Conservation (phyloP, 2,113 vertebrate genomes). For the Paracanthobrama guichenoti region DNA sequence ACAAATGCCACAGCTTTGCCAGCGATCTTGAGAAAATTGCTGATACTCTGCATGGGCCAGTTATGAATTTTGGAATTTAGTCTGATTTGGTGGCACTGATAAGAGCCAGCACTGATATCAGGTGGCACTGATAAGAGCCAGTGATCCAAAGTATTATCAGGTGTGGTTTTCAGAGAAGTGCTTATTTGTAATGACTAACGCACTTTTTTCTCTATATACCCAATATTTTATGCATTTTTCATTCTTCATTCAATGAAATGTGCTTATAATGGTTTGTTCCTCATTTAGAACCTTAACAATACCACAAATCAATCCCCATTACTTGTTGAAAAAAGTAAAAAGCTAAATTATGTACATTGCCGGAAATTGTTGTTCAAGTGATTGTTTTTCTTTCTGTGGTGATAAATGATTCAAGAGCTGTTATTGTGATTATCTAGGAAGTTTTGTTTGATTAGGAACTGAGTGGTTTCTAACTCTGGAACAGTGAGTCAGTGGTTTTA, state of each 20-base stretch:
- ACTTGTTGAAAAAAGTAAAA: constrained; percentile 14
- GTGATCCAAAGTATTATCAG: neutral
- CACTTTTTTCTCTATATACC: neutral
- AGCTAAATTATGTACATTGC: neutral
- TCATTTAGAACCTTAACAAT: neutral
- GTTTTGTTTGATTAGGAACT: constrained; percentile 26
- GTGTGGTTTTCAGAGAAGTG: neutral
- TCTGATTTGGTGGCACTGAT: neutral
- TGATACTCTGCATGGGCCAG: neutral
- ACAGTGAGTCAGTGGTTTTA: neutral
- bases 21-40: neutral
- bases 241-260: neutral
- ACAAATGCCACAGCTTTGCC: neutral
- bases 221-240: neutral
- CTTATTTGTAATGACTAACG: neutral
- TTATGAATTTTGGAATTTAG: neutral
- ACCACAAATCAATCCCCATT: neutral
- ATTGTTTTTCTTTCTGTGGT: neutral
- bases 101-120: constrained; percentile 1
- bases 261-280: constrained; percentile 1
- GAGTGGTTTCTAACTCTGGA: constrained; percentile 20
- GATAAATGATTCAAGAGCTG: constrained; percentile 18
- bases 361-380: neutral
- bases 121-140: neutral
- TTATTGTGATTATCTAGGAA: constrained; percentile 9